Evolutionary conservation across 2,113 vertebrate genomes (phyloP).

Genomic region (Lynx canadensis): DNA sequence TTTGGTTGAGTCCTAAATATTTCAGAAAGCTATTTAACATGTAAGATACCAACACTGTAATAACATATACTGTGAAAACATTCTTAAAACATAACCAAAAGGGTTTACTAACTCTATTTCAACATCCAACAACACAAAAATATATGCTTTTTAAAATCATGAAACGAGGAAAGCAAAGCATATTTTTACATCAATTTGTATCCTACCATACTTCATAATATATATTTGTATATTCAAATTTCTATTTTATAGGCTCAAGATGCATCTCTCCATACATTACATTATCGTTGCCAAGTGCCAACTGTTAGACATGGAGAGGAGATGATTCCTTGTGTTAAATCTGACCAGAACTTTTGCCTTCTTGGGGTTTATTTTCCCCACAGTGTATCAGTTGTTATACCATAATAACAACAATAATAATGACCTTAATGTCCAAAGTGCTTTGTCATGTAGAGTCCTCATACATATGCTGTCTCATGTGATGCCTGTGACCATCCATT

Average conservation of each 20-base stretch:
- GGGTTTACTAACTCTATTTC: conserved; percentile 82
- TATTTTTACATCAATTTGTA: conserved; percentile 90
- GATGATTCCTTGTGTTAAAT: conserved; percentile 46
- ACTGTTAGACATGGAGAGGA: conserved; percentile 61
- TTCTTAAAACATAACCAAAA: conserved; percentile 78
- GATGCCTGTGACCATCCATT: not conserved
- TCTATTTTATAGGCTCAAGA: conserved; percentile 84
- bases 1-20: conserved; percentile 70
- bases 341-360: conserved; percentile 61
- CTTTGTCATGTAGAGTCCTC: conserved; percentile 19
- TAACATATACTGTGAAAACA: conserved; percentile 87
- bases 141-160: conserved; percentile 83
- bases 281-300: conserved; percentile 67
- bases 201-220: conserved; percentile 84
- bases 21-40: conserved; percentile 74
- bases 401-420: conserved; percentile 9
- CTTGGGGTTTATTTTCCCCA: not conserved
- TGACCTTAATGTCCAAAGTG: conserved; percentile 46
- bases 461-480: not conserved
- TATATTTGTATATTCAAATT: conserved; percentile 87
- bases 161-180: conserved; percentile 80
- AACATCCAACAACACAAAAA: conserved; percentile 78
- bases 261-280: conserved; percentile 53
- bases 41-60: conserved; percentile 84
- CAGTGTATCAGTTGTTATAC: not conserved